Evolutionary conservation across 2,797 vertebrate species (phyloP), one percentile per base, ranked within the genome.

Genomic region (Graptemys geographica): DNA sequence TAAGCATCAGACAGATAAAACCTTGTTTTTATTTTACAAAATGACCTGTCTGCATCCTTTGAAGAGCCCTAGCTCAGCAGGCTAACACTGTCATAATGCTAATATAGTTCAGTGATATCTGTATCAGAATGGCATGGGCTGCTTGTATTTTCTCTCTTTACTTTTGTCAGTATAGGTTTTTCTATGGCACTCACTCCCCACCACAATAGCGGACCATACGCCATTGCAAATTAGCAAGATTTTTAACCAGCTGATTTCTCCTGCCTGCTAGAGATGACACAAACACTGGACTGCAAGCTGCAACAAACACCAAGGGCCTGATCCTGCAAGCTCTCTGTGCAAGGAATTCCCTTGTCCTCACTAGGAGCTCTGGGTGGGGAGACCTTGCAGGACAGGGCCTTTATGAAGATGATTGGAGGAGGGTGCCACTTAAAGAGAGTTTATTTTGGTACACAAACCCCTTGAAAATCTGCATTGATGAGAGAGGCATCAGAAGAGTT

Each of bases 211-310:
- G 82, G 51, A 65, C 47, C 59, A 56, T 59, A 15, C 21, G n/a
- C 53, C 88, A 37, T 52, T 83, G 74, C 81, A 89, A 69, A 86
- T 91, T 88, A 91, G 81, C 49, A 84, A 87, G 69, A 74, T 86
- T 25, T 84, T 93, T 95, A 96, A 95, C 91, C 90, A 28, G 92
- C 57, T 90, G 81, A 87, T 57, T 91, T 81, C 37, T 94, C 51
- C 37, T 90, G 81, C 55, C 85, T 84, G 1, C 87, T 90, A 79
- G 23, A 52, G 31, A 11, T 90, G 94, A 81, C 80, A 92, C 55
- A 91, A 95, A 93, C 88, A 92, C 79, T 86, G 90, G 91, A 83
- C 81, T 88, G 92, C 79, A 9, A 91, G 81, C 81, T 88, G 92
- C 79, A 9, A 91, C 44, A 56, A n/a, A 92, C 88, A n/a, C 41